Percentiles rank a stretch among this genome's conserved stretches.
Conservation (phyloP, 2,797 vertebrate genomes). For the Gymnoscopelus braueri region DNA sequence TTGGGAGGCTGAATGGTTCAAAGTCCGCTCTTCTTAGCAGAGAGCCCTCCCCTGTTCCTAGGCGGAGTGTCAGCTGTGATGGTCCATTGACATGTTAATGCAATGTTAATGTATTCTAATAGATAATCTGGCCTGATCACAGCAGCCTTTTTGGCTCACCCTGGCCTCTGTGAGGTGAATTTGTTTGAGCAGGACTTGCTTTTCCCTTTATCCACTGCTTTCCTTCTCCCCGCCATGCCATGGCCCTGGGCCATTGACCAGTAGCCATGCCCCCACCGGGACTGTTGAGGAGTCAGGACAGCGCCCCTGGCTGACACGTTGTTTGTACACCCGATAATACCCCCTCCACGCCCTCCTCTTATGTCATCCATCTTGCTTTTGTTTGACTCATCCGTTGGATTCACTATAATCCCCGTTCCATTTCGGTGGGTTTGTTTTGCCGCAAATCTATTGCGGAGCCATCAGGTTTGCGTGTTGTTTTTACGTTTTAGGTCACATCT, state of each 20-base stretch:
- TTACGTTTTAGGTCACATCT: slow-evolving; percentile 51
- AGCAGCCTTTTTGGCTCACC: slow-evolving; percentile 46
- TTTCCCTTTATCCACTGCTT: slow-evolving; percentile 7
- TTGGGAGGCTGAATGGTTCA: slow-evolving; percentile 62
- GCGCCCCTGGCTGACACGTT: slow-evolving; percentile 25
- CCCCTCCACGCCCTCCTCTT: background rate
- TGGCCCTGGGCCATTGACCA: slow-evolving; percentile 5
- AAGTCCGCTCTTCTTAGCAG: slow-evolving; percentile 54
- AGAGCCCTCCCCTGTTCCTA: slow-evolving; percentile 46
- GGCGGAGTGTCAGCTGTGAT: slow-evolving; percentile 75
- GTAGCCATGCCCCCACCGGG: slow-evolving; percentile 22
- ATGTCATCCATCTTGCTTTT: slow-evolving; percentile 46
- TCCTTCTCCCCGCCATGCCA: slow-evolving; percentile 7
- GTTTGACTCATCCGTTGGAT: slow-evolving; percentile 45
- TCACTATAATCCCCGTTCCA: slow-evolving; percentile 45
- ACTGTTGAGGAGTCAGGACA: background rate
- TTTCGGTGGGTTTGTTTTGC: slow-evolving; percentile 54
- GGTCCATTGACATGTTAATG: slow-evolving; percentile 80
- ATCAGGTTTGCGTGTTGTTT: slow-evolving; percentile 20
- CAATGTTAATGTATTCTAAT: slow-evolving; percentile 78
- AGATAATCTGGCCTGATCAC: slow-evolving; percentile 74
- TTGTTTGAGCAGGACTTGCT: slow-evolving; percentile 28
- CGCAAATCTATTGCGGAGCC: slow-evolving; percentile 30
- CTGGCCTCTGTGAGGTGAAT: slow-evolving; percentile 53
- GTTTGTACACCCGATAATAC: slow-evolving; percentile 39